Evolutionary conservation across 2,888 invertebrate species (phyloP).

Genomic region (Drosophila histrio): DNA sequence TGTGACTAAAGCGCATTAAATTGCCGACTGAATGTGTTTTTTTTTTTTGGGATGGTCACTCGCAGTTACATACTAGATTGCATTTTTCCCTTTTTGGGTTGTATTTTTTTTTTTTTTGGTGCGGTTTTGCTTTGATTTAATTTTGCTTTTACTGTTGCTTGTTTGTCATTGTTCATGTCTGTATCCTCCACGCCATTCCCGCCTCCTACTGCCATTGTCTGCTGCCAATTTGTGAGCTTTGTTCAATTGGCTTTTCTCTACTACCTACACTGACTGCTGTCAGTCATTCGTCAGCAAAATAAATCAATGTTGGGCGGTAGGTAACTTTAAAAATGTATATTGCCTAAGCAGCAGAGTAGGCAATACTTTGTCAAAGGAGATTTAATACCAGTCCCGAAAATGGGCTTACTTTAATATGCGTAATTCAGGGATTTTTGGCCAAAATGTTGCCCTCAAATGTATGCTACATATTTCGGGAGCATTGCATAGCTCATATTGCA

Average conservation of each 20-base stretch:
- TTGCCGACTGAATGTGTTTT: conserved; percentile 10
- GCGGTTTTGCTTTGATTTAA: conserved; percentile 75
- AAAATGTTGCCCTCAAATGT: conserved; percentile 1
- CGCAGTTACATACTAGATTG: conserved; percentile 31
- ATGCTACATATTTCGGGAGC: conserved; percentile 14
- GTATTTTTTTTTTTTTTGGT: conserved; percentile 30
- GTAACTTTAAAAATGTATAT: conserved; percentile 23
- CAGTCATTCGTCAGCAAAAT: conserved; percentile 24
- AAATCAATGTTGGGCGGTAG: conserved; percentile 23
- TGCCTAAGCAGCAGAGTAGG: conserved; percentile 12
- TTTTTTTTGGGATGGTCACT: conserved; percentile 16
- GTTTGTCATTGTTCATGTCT: conserved; percentile 50
- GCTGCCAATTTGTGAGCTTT: conserved; percentile 57
- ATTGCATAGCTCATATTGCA: conserved; percentile 39
- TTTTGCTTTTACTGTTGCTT: conserved; percentile 57
- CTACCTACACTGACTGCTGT: conserved; percentile 9
- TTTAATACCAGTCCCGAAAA: background rate
- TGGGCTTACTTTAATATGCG: background rate
- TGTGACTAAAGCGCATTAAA: conserved; percentile 58
- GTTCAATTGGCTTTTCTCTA: conserved; percentile 57
- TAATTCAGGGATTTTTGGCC: background rate
- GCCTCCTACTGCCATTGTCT: conserved; percentile 31
- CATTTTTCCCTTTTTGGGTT: conserved; percentile 22
- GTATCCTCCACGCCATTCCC: background rate
- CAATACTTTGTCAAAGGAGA: conserved; percentile 8